These are phyloP conservation scores for Prunella strophiata DNA, from an alignment of 2,797 vertebrate genomes.

Conservation along the genomic window DNA sequence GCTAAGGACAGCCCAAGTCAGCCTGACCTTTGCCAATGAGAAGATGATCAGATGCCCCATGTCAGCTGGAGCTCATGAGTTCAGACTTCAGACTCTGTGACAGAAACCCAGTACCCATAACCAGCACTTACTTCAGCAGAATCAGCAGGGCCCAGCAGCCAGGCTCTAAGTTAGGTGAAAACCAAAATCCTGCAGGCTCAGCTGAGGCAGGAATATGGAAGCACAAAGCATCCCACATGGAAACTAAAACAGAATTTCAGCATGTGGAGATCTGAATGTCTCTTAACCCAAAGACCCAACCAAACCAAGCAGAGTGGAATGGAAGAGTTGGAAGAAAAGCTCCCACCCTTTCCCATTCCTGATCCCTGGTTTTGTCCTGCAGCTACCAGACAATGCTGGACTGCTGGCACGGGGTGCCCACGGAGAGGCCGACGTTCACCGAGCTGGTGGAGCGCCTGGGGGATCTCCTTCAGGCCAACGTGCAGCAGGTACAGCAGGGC, in stretches of 20 bases:
- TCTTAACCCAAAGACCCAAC: neutral
- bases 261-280: neutral
- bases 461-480: conserved; percentile 91
- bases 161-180: neutral
- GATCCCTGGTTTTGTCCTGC: neutral
- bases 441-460: conserved; percentile 90
- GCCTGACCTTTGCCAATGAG: neutral
- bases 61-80: neutral
- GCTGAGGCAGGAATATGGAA: neutral
- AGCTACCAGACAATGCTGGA: conserved; percentile 96
- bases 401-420: conserved; percentile 88
- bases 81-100: neutral
- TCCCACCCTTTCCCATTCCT: neutral
- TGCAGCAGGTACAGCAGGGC: conserved; percentile 84
- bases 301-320: neutral
- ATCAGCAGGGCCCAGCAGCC: neutral
- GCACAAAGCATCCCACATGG: neutral
- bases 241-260: neutral
- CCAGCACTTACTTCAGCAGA: neutral
- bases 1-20: neutral
- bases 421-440: conserved; percentile 86
- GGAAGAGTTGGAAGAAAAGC: neutral
- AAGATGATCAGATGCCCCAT: neutral
- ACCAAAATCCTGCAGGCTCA: neutral
- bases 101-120: neutral